Conservation (phyloP, 2,113 vertebrate genomes). For the Paradisaea rubra region DNA sequence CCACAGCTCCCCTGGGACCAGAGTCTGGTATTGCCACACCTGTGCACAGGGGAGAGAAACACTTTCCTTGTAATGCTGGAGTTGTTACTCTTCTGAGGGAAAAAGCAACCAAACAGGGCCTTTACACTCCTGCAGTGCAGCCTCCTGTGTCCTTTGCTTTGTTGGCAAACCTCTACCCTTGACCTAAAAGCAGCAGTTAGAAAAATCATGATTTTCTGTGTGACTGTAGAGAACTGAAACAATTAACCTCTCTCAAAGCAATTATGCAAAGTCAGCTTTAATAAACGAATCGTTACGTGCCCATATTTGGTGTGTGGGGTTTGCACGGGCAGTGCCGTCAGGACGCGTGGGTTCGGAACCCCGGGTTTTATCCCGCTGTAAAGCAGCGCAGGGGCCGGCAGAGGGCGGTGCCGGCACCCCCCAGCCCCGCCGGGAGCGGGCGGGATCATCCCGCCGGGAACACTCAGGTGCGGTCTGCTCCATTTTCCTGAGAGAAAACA, state of each 20-base stretch:
- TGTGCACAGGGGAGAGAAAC: neutral
- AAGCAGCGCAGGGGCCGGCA: neutral
- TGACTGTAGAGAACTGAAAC: neutral
- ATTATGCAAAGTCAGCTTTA: neutral
- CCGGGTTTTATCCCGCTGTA: fast-evolving
- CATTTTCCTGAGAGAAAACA: neutral
- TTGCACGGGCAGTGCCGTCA: fast-evolving
- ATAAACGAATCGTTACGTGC: fast-evolving
- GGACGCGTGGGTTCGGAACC: fast-evolving
- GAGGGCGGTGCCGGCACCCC: neutral
- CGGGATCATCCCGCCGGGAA: fast-evolving
- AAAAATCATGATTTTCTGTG: fast-evolving
- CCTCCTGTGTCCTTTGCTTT: neutral
- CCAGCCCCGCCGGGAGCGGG: fast-evolving
- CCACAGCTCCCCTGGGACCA: too few relatives aligned
- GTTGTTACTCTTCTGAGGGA: fast-evolving
- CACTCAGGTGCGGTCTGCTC: neutral
- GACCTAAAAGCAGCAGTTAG: neutral
- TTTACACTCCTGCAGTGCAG: neutral
- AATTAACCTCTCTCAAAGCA: neutral
- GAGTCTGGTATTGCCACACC: neutral
- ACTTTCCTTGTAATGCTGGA: neutral
- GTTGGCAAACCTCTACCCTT: neutral
- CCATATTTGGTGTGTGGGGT: fast-evolving
- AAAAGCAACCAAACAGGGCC: fast-evolving